These are phyloP conservation scores for Selene dorsalis DNA, from an alignment of 2,797 vertebrate genomes.

Conservation along the genomic window DNA sequence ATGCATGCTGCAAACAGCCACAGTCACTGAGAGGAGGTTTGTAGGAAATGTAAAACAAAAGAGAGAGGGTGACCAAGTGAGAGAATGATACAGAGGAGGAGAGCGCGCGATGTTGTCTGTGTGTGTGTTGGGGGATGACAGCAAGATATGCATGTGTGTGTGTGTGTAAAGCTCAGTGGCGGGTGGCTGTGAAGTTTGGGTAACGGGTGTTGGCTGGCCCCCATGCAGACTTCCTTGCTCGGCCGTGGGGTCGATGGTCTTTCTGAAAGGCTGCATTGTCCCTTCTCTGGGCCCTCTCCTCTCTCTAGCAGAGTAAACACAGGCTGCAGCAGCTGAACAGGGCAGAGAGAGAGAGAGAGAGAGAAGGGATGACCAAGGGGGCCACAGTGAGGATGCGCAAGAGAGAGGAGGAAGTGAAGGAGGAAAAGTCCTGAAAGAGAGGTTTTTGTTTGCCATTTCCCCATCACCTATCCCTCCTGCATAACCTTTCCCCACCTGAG, in stretches of 20 bases:
- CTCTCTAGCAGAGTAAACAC: constrained; percentile 80
- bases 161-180: constrained; percentile 64
- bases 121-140: constrained; percentile 19
- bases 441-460: constrained; percentile 56
- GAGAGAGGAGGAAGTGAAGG: constrained; percentile 62
- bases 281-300: constrained; percentile 63
- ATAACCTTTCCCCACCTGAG: constrained; percentile 45
- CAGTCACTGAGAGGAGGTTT: constrained; percentile 34
- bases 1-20: constrained; percentile 44
- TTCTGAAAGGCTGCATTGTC: constrained; percentile 86
- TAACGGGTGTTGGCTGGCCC: constrained; percentile 81
- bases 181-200: constrained; percentile 83
- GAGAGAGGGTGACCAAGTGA: constrained; percentile 11
- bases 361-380: constrained; percentile 61
- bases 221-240: constrained; percentile 82
- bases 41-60: constrained; percentile 61
- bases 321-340: constrained; percentile 64
- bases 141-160: constrained; percentile 39
- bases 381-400: constrained; percentile 66
- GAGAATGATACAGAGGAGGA: constrained; percentile 29
- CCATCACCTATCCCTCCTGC: constrained; percentile 35
- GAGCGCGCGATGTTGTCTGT: constrained; percentile 17
- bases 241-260: constrained; percentile 77
- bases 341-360: constrained; percentile 38
- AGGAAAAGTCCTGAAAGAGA: constrained; percentile 72